Conservation (phyloP, 2,888 invertebrate genomes). For the Cataglyphis livida region DNA sequence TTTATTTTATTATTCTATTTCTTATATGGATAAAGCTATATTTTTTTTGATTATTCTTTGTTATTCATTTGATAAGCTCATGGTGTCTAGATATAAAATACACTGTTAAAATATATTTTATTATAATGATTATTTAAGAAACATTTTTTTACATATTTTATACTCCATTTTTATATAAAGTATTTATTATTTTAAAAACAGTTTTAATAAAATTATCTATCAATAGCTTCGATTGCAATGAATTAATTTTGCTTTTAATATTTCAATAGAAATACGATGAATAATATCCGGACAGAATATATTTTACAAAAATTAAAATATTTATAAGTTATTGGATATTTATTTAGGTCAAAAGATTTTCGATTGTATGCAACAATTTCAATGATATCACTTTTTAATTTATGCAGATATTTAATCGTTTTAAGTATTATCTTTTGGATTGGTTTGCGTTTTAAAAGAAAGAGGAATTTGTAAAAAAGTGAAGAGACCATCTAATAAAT, state of each 20-base stretch:
- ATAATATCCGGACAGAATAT: constrained; percentile 10
- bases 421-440: constrained; percentile 1
- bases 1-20: neutral
- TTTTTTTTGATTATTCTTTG: constrained; percentile 12
- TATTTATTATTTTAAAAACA: constrained; percentile 6
- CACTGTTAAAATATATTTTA: constrained; percentile 2
- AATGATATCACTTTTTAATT: neutral
- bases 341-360: neutral
- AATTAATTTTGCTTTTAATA: constrained; percentile 33
- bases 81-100: neutral
- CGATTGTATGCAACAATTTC: neutral
- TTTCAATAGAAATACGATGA: neutral
- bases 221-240: constrained; percentile 5
- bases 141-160: neutral
- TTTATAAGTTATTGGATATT: constrained; percentile 9
- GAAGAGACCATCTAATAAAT: constrained; percentile 10
- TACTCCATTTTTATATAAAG: neutral
- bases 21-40: neutral
- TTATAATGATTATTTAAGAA: neutral
- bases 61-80: neutral
- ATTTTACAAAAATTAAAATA: constrained; percentile 11
- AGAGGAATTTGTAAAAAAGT: neutral
- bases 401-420: neutral
- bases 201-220: constrained; percentile 19
- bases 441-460: neutral